Conservation (phyloP, 2,113 vertebrate species). For the Onychorhynchus coronatus region DNA sequence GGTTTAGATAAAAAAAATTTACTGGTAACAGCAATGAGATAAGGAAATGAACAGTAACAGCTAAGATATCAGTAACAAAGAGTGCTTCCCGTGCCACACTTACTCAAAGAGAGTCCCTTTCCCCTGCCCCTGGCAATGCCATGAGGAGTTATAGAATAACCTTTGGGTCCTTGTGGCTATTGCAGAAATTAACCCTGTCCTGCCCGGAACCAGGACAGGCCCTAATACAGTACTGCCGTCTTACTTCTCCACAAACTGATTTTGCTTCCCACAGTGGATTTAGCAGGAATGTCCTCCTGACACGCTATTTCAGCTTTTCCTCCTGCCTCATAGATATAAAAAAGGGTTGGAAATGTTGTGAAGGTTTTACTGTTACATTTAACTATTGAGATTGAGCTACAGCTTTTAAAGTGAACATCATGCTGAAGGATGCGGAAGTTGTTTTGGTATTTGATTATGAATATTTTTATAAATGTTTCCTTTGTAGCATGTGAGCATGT, state of each 20-base stretch:
- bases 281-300: background rate
- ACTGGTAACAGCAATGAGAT: background rate
- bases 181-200: background rate
- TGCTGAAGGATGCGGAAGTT: background rate
- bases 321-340: background rate
- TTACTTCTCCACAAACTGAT: background rate
- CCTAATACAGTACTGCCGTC: background rate
- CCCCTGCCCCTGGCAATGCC: background rate
- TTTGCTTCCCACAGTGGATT: background rate
- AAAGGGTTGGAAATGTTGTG: background rate
- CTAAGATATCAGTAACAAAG: background rate
- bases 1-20: background rate
- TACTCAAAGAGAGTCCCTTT: background rate
- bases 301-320: background rate
- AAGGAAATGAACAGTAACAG: background rate
- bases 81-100: background rate
- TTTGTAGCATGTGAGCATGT: background rate
- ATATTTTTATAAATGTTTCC: background rate
- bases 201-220: rapidly evolving
- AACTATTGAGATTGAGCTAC: background rate
- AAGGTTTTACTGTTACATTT: background rate
- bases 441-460: background rate
- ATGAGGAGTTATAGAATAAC: background rate
- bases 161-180: background rate
- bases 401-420: background rate